Base-by-base conservation (phyloP, 2,797 vertebrate genomes). In the Dicrostonyx torquatus region DNA sequence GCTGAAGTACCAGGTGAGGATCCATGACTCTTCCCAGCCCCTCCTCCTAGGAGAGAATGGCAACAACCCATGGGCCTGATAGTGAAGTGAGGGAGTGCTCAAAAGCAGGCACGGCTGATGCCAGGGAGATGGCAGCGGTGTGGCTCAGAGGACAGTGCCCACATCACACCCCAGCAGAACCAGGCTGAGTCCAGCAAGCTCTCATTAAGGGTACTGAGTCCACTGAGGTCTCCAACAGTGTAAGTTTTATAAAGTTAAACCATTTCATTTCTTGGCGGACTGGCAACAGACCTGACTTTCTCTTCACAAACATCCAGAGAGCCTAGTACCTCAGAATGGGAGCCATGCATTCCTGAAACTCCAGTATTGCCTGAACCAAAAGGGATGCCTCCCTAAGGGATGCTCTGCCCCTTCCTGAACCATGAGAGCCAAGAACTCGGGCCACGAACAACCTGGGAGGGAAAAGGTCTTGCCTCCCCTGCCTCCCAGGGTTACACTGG, bases 231-330 rank as follows among this genome's bases (percentile, higher is more conserved):
- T 43, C 5, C 75, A 64, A 5, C 2, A 2, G 53, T 45, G 14
- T 34, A 78, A 87, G 48, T 86, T 95, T 80, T n/a, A 77, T 77
- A 90, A 92, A 84, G 9, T 6, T 34, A 92, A 48, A 89, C 64
- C 40, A 60, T 55, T 70, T 60, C 31, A 48, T 37, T 68, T 95
- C 79, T 85, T 53, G 87, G 5, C 66, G 37, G 50, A 62, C 62
- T 31, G 58, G 60, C 70, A 89, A 77, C 0, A 95, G 75, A 84
- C 70, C 37, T 73, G 58, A 79, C 70, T 78, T 87, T 77, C 66
- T 86, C 85, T 95, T 88, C 75, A 53, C 37, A 80, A 90, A 92
- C 26, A 73, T 37, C 60, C 72, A 87, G 22, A 14, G 29, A 96
- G 90, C 22, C 18, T 53, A 70, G 75, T 29, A 50, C 64, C n/a